Percentiles rank a stretch among this genome's conserved stretches.
Conservation (phyloP, 2,113 vertebrate species). For the Crocuta crocuta region DNA sequence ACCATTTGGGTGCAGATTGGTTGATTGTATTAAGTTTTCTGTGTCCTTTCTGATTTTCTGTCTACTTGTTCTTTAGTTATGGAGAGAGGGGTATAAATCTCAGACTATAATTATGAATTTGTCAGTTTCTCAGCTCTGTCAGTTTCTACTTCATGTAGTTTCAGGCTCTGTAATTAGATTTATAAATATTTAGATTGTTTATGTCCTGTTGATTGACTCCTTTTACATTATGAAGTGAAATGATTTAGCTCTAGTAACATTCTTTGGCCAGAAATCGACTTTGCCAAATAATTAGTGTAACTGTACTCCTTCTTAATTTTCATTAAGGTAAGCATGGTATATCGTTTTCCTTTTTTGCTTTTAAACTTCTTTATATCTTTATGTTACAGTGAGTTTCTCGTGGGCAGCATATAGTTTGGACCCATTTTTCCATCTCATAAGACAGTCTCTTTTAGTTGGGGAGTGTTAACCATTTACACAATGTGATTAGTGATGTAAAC, state of each 20-base stretch:
- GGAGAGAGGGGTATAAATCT: background rate
- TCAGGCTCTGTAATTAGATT: background rate
- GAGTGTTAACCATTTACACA: background rate
- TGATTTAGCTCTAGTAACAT: background rate
- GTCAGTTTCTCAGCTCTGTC: background rate
- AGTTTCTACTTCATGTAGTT: constrained; percentile 6
- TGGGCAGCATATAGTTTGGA: background rate
- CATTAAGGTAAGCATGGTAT: background rate
- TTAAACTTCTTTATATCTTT: background rate
- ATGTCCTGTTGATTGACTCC: background rate
- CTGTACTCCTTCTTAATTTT: background rate
- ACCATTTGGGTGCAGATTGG: background rate
- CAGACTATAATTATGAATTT: background rate
- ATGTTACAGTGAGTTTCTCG: background rate
- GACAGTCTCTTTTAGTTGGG: background rate
- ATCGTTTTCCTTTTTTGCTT: background rate
- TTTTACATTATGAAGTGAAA: background rate
- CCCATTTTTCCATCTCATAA: constrained; percentile 6
- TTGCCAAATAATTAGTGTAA: background rate
- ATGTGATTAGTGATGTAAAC: background rate
- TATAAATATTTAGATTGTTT: background rate
- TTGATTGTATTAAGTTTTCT: background rate
- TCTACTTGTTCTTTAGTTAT: background rate
- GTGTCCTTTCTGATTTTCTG: constrained; percentile 11
- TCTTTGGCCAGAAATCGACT: background rate